Evolutionary conservation across 2,797 vertebrate genomes (phyloP).

Genomic region (Iguana delicatissima): DNA sequence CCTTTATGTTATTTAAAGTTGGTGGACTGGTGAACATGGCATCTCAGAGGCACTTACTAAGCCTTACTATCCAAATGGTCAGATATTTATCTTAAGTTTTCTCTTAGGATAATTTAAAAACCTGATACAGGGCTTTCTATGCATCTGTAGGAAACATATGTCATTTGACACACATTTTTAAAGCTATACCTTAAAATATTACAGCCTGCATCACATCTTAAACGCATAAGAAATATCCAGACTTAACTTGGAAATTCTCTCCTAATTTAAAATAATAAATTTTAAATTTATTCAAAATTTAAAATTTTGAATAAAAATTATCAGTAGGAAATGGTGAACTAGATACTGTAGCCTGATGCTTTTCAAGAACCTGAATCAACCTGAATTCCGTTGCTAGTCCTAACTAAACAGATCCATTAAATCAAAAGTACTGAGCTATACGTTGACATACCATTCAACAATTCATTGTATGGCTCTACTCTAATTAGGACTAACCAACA

Average conservation of each 20-base stretch:
- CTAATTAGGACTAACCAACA: too few relatives aligned
- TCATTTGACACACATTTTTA: background rate
- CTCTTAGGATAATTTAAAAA: background rate
- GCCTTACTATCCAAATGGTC: background rate
- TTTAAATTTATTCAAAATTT: too few relatives aligned
- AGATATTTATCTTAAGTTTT: background rate
- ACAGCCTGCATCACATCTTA: background rate
- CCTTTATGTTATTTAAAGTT: background rate
- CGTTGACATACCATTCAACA: too few relatives aligned
- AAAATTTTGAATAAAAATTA: too few relatives aligned
- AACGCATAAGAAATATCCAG: background rate
- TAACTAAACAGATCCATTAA: too few relatives aligned
- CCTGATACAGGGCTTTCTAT: background rate
- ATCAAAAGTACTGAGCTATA: too few relatives aligned
- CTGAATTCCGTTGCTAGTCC: too few relatives aligned
- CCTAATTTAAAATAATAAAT: background rate
- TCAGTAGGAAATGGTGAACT: background rate
- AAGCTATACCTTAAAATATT: background rate
- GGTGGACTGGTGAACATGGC: background rate
- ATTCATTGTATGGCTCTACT: too few relatives aligned
- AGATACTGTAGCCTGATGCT: too few relatives aligned
- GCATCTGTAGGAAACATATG: too few relatives aligned
- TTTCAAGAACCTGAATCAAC: too few relatives aligned
- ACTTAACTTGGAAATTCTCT: background rate
- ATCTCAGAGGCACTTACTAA: background rate